phyloP scores from a whole-genome alignment of 2,888 invertebrate species.

The Idaea straminata region DNA sequence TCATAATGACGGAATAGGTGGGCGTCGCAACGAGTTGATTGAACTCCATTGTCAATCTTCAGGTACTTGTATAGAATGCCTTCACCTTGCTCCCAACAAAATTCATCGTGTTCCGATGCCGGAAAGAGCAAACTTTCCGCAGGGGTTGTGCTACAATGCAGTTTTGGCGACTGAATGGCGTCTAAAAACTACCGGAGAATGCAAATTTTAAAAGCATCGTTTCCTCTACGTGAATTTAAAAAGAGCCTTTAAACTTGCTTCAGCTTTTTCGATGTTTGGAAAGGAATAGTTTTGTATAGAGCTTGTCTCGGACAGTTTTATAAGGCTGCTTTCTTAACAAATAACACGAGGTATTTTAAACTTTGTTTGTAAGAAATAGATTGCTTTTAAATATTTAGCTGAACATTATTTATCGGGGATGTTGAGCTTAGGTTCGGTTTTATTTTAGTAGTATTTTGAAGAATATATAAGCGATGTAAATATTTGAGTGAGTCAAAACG shows the following conservation, averaged over 20 bases:
- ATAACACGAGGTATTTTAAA: slow-evolving; percentile 4
- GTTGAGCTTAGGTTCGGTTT: background rate
- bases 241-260: slow-evolving; percentile 40
- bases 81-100: slow-evolving; percentile 43
- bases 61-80: slow-evolving; percentile 54
- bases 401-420: slow-evolving; percentile 8
- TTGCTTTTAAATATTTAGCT: slow-evolving; percentile 2
- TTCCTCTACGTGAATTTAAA: slow-evolving; percentile 43
- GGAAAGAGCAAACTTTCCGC: slow-evolving; percentile 44
- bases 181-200: slow-evolving; percentile 45
- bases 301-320: slow-evolving; percentile 26
- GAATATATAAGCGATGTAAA: slow-evolving; percentile 24
- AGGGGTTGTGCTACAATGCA: slow-evolving; percentile 42
- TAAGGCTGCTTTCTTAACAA: slow-evolving; percentile 21
- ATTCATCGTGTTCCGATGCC: slow-evolving; percentile 34
- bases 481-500: slow-evolving; percentile 46
- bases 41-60: slow-evolving; percentile 71
- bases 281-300: slow-evolving; percentile 37
- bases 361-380: background rate
- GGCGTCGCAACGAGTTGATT: slow-evolving; percentile 67
- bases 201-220: slow-evolving; percentile 48
- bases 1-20: slow-evolving; percentile 67
- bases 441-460: slow-evolving; percentile 4
- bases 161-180: slow-evolving; percentile 48
- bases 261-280: slow-evolving; percentile 35